Conservation (phyloP, 2,888 invertebrate species). For the Schizaphis graminum region DNA sequence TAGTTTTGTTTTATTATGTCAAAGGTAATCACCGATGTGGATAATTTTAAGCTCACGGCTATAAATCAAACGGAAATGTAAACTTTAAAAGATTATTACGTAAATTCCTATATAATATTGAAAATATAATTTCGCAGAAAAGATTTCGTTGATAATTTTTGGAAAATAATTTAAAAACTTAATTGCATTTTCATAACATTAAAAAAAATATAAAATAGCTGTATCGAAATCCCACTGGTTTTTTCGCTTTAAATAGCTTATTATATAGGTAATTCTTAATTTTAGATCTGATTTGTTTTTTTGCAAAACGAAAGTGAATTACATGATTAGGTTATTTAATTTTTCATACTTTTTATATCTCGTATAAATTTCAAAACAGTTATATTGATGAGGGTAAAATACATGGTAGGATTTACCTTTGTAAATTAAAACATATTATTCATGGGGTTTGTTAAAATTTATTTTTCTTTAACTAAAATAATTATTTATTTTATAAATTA, state of each 20-base stretch:
- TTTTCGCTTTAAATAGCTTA: not conserved
- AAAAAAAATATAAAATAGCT: not conserved
- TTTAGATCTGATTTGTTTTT: not conserved
- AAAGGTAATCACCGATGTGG: not conserved
- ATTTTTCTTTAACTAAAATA: not conserved
- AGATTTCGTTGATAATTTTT: not conserved
- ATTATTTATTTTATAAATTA: not conserved
- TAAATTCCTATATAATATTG: not conserved
- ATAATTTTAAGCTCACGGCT: not conserved
- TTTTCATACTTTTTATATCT: not conserved
- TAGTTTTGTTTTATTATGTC: slow-evolving; percentile 10
- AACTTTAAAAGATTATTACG: not conserved
- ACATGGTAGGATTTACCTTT: not conserved
- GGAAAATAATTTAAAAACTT: not conserved
- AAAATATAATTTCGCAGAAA: not conserved
- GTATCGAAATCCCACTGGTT: not conserved
- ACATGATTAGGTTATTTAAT: not conserved
- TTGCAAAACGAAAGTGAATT: not conserved
- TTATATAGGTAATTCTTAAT: not conserved
- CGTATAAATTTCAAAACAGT: not conserved
- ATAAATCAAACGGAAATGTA: not conserved
- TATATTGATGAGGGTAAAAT: not conserved
- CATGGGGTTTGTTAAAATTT: not conserved
- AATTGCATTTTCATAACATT: not conserved
- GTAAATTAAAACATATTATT: not conserved